Evolutionary conservation across 2,797 vertebrate genomes (phyloP), one percentile per base, ranked within the genome.

Genomic region (Heteromormyrus szaboi): DNA sequence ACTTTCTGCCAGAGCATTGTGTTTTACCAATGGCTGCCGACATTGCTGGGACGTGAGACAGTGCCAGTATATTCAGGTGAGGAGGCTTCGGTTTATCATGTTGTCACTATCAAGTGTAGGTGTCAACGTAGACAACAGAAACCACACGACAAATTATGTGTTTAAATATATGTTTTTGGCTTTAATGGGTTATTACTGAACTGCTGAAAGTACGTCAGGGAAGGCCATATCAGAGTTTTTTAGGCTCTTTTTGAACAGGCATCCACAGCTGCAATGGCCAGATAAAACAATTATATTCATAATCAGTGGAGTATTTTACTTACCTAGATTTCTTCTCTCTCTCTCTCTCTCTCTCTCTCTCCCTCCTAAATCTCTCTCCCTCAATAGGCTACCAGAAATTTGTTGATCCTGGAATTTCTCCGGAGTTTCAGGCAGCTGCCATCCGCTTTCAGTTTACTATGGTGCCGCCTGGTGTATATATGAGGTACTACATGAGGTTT

Each of bases 1-100:
- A 91, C 68, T 86, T 87, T 22, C 86, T 91, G 59, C 87, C 91
- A 99, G 99, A 98, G 93, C 81, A 98, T 99, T 1, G 95, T 95
- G 5, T 89, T 99, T 65, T 98, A 99, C 0, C 97, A 99, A 91
- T 99, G 98, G 98, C 95, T 99, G 89, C 98, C 98, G 0, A 93
- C 88, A 29, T 95, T 92, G 91, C 93, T 97, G 1, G 91, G 93
- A 91, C 90, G 91, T 90, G 92, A 72, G 88, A 50, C 0, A 0
- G 91, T 95, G 85, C 92, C 96, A 0, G 11, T 88, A 1, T 99
- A 99, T 88, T 87, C 89, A 96, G 97, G 98, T 99, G 92, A 96
- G 94, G 86, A 59, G 12, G 12, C 14, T n/a, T 48, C 4, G 51
- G n/a, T 81, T 86, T 86, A 2, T 29, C 54, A 50, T 54, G 85